Evolutionary conservation across 2,113 vertebrate genomes (phyloP), one percentile per base, ranked within the genome.

Genomic region (Ptilorrhoa leucosticta): DNA sequence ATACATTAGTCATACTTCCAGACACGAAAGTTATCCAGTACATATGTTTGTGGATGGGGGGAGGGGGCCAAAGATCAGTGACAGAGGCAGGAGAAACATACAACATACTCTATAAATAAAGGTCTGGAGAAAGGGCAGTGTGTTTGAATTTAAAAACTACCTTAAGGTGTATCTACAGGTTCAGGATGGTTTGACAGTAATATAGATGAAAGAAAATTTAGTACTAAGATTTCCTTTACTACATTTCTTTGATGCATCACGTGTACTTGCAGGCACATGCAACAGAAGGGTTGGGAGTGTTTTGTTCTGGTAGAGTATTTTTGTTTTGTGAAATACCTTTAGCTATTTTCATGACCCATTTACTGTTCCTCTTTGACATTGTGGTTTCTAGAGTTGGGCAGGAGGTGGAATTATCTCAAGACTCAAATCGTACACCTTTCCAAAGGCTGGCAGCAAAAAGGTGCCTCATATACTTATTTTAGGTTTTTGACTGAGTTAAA

Each of bases 381-480:
- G 90, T 98, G 98, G 94, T 99, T 99, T 99, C 96, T 97, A 99
- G 99, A 98, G 65, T 90, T 98, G 83, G 97, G 97, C 98, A 88
- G 97, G 97, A 73, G 98, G 97, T 98, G 98, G 98, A 98, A 96
- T 99, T 96, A 84, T 99, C 98, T 97, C 97, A 97, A 99, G 96
- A 97, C 26, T 99, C 98, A 99, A 97, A 98, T 98, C 98, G 58
- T 98, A 98, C 98, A 98, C 98, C 97, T 98, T 99, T 96, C 98
- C 98, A 96, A 99, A 98, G 97, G 84, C 98, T 58, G 98, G 98
- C 97, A 95, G 96, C 92, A 98, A 97, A 98, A 99, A 99, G 99
- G 99, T 99, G 98, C 98, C 93, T 97, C 85, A 96, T 89, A 87
- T 9, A 45, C 76, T 91, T 60, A 92, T 68, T 73, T 47, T 92